Evolutionary conservation across 2,888 invertebrate genomes (phyloP).

Genomic region (Aphodius granarius): DNA sequence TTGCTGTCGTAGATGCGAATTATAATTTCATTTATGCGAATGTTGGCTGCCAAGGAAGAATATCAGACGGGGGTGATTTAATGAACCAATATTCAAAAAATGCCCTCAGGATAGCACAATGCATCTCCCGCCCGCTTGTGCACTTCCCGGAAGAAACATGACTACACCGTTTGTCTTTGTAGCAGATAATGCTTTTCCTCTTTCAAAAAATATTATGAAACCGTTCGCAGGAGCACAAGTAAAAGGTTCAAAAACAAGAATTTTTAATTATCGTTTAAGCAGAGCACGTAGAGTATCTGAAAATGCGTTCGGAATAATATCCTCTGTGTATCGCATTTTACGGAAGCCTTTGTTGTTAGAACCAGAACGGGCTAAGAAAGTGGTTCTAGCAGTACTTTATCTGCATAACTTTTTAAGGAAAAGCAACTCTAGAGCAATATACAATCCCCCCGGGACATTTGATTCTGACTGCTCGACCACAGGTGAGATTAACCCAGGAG

Average conservation of each 20-base stretch:
- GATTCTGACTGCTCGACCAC: no score
- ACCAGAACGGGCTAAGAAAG: conserved; percentile 2
- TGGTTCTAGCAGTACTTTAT: no score
- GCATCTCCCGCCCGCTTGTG: neutral
- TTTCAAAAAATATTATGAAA: conserved; percentile 1
- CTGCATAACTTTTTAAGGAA: no score
- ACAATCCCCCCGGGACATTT: no score
- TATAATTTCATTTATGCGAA: conserved; percentile 3
- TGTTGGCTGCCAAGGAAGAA: conserved; percentile 1
- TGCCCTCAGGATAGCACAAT: neutral
- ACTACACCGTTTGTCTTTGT: neutral
- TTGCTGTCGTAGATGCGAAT: neutral
- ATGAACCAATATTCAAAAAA: conserved; percentile 1
- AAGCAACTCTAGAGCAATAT: no score
- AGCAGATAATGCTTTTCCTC: neutral
- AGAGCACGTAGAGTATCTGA: no score
- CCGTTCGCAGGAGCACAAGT: neutral
- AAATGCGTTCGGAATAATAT: neutral
- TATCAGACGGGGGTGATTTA: neutral
- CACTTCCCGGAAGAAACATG: neutral
- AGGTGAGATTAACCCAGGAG: no score
- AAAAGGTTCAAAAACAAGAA: conserved; percentile 2
- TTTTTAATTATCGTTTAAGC: conserved; percentile 1
- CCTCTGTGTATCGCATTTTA: conserved; percentile 4
- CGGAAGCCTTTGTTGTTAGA: conserved; percentile 7